Evolutionary conservation across 2,888 invertebrate species (phyloP).

Genomic region (Allolobophora icterica): DNA sequence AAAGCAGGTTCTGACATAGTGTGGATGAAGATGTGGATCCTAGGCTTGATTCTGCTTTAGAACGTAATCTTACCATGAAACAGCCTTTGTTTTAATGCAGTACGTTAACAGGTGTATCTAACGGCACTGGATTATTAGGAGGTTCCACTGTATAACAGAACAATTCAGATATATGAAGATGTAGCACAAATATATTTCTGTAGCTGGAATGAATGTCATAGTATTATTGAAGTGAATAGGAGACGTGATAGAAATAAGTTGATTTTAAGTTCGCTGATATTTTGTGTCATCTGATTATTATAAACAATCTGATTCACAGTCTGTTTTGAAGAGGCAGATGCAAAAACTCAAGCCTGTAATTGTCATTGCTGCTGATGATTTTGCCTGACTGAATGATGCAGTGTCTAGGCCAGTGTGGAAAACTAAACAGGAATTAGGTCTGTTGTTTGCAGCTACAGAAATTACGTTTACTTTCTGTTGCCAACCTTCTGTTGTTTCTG

Average conservation of each 20-base stretch:
- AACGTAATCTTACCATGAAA: background rate
- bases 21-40: background rate
- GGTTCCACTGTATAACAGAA: slow-evolving; percentile 1
- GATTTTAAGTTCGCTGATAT: background rate
- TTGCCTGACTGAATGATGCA: background rate
- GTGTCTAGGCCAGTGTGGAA: background rate
- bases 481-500: background rate
- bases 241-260: background rate
- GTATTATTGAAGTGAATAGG: slow-evolving; percentile 8
- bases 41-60: background rate
- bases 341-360: background rate
- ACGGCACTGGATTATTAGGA: background rate
- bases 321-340: background rate
- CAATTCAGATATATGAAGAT: background rate
- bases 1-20: background rate
- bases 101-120: background rate
- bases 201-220: background rate
- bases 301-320: background rate
- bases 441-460: background rate
- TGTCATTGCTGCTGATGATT: background rate
- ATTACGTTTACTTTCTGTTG: background rate
- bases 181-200: slow-evolving; percentile 17
- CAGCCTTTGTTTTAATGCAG: background rate
- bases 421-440: background rate
- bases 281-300: background rate